Evolutionary conservation across 1,140 invertebrate species (phyloP), one percentile per base, ranked within the genome.

Genomic region (Drosophila trapezifrons): DNA sequence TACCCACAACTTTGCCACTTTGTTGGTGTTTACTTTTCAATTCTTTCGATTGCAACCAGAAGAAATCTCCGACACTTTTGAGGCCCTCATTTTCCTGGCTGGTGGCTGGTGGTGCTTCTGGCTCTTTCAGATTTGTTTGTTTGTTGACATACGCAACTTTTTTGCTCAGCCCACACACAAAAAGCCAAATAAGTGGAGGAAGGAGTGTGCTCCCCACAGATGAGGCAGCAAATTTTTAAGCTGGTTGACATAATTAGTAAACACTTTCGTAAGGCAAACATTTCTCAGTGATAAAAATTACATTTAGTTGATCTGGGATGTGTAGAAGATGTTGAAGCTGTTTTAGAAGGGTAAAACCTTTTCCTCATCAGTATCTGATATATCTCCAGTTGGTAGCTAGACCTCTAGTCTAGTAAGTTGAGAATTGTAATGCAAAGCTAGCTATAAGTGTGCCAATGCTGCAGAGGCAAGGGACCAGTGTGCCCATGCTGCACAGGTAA

Each of bases 121-220:
- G 17, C 25, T 40, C 10, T 27, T 38, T 42, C 18, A 37, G 25
- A 57, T 63, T 52, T 62, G 27, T 70, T 76, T 76, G 47, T 70
- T 76, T 76, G 47, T 76, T 76, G 59, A 74, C 49, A 75, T 12
- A 73, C 51, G 58, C 69, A 62, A 47, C 60, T 52, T 69, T 69
- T 69, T 64, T 27, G 32, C 59, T 52, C 49, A 51, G 60, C 37
- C 65, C 59, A 65, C 64, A 52, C 59, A 63, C 38, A 57, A 57
- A 57, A 29, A n/a, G 13, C 3, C 13, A 49, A n/a, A 45, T 55
- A 35, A 55, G 52, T 12, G 56, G 43, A 4, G 10, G 18, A 25
- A 29, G n/a, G 29, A 60, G 55, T 25, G 10, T 27, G 43, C 40
- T 42, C 40, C 25, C 47, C 29, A 52, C 65, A 35, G 29, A 71